phyloP scores from a whole-genome alignment of 2,113 vertebrate species.

The Xenopus laevis region DNA sequence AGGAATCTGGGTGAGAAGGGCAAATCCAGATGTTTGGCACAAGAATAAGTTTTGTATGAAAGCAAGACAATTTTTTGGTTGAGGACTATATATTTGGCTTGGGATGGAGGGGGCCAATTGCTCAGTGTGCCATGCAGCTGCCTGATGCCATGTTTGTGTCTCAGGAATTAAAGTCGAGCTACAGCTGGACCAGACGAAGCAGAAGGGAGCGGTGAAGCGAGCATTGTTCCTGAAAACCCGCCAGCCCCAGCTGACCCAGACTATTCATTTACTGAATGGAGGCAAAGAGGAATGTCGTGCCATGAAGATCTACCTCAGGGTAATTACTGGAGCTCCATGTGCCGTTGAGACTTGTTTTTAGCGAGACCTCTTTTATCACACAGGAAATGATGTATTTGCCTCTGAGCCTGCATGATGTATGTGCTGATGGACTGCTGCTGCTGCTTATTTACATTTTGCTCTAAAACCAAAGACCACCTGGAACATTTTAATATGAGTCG shows the following conservation, averaged over 20 bases:
- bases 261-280: conserved; percentile 66
- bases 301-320: conserved; percentile 80
- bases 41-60: too few species aligned
- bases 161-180: conserved; percentile 81
- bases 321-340: conserved; percentile 46
- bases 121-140: neutral
- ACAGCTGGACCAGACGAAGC: conserved; percentile 79
- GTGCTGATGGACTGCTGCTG: too few species aligned
- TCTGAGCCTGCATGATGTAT: too few species aligned
- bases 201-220: conserved; percentile 75
- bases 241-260: conserved; percentile 63
- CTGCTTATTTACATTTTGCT: too few species aligned
- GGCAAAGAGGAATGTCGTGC: conserved; percentile 65
- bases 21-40: too few species aligned
- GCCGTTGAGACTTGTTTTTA: neutral
- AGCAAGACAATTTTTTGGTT: too few species aligned
- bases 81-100: too few species aligned
- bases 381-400: too few species aligned
- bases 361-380: neutral
- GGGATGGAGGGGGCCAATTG: too few species aligned
- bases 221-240: conserved; percentile 76
- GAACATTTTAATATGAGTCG: too few species aligned
- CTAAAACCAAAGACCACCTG: too few species aligned
- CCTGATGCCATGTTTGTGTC: conserved; percentile 1
- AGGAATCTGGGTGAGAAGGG: too few species aligned